Evolutionary conservation across 2,113 vertebrate genomes (phyloP).

Genomic region (Indicator indicator): DNA sequence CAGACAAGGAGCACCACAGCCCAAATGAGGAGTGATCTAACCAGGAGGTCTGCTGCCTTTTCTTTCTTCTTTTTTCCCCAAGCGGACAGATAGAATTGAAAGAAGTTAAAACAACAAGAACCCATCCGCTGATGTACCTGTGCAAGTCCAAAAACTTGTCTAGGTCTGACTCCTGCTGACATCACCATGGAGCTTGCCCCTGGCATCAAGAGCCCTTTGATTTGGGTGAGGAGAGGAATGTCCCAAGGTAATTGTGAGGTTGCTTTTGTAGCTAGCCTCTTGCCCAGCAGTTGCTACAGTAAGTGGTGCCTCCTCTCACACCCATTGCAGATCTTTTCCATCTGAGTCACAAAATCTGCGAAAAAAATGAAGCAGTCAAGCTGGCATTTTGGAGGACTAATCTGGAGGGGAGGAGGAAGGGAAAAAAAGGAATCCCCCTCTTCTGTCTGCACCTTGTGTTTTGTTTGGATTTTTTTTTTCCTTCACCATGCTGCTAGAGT

Average conservation of each 20-base stretch:
- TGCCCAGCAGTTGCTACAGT: not conserved
- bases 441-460: not conserved
- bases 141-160: not conserved
- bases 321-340: not conserved
- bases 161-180: not conserved
- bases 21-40: rapidly evolving
- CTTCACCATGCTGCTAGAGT: not conserved
- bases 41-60: not conserved
- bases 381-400: constrained; percentile 4
- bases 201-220: not conserved
- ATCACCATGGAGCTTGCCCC: not conserved
- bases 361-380: constrained; percentile 33
- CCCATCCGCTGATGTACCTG: not conserved
- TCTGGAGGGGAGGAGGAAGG: not conserved
- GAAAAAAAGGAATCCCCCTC: not conserved
- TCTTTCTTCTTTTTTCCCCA: not conserved
- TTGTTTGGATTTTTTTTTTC: not conserved
- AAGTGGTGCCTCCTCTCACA: not conserved
- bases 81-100: not conserved
- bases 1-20: not conserved
- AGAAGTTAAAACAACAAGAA: not conserved
- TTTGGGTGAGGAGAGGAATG: not conserved
- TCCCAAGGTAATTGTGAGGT: not conserved
- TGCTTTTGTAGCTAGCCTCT: not conserved
- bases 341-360: constrained; percentile 45